phyloP scores from a whole-genome alignment of 2,113 vertebrate species.

The Solenodon paradoxus region DNA sequence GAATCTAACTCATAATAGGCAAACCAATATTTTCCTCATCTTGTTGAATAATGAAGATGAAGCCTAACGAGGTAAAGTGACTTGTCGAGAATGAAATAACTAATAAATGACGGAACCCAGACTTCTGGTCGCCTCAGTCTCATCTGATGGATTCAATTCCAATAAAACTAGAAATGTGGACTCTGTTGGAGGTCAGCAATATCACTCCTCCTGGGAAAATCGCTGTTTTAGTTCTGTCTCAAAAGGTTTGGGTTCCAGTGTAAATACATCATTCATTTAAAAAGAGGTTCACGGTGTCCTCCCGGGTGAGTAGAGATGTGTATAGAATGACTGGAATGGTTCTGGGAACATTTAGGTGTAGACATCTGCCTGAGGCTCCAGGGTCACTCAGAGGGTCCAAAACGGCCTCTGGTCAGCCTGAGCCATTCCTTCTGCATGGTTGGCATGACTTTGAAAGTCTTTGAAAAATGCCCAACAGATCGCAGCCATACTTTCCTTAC shows the following conservation, averaged over 20 bases:
- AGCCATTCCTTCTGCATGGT: not conserved
- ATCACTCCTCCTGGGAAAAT: constrained; percentile 26
- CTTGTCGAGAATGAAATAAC: constrained; percentile 53
- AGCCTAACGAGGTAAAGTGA: constrained; percentile 22
- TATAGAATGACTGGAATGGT: not conserved
- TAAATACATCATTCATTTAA: constrained; percentile 46
- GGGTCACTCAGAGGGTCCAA: not conserved
- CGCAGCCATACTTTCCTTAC: not conserved
- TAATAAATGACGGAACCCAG: constrained; percentile 66
- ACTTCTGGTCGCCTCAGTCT: constrained; percentile 55
- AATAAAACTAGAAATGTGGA: constrained; percentile 30
- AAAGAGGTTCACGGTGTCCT: constrained; percentile 5
- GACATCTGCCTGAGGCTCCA: not conserved
- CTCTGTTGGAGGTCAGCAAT: constrained; percentile 57
- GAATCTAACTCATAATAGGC: not conserved
- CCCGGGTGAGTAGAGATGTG: not conserved
- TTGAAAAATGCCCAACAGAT: not conserved
- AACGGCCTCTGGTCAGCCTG: not conserved
- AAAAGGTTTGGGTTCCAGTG: constrained; percentile 12
- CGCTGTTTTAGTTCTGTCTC: constrained; percentile 37
- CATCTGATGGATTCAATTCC: constrained; percentile 48
- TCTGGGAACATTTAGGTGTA: not conserved
- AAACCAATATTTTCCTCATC: constrained; percentile 11
- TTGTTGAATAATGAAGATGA: constrained; percentile 55
- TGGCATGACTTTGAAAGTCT: not conserved